Base-by-base conservation (phyloP, 2,888 invertebrate genomes). In the Noctua fimbriata region DNA sequence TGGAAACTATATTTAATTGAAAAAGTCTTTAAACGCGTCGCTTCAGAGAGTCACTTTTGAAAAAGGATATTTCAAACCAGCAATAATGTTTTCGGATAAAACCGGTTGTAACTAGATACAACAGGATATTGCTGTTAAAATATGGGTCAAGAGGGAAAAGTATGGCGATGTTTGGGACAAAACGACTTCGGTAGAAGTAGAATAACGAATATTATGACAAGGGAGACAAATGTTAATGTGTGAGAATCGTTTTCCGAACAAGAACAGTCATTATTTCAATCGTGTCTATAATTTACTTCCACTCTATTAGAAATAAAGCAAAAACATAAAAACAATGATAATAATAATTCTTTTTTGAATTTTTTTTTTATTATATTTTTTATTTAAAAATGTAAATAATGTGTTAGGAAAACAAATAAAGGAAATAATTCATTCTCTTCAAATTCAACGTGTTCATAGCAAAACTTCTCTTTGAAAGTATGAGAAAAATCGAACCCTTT, bases 111-210 rank as follows among this genome's bases (percentile, higher is more conserved):
- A 84, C 84, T 55, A 41, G 84, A 87, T 89, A 85, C 66, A n/a
- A 32, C 75, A 79, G 86, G 89, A 89, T 81, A 88, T 87, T 85
- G 63, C 77, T 69, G 71, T 69, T 79, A 79, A 87, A 87, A 89
- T 89, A 72, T 87, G 75, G 88, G 89, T 85, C 86, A 85, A 69
- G 78, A 76, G 76, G 76, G 78, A 70, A 82, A 71, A 47, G 58
- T 76, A 21, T 63, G n/a, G 18, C 47, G 18, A 9, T 24, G 24
- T 72, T 85, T 55, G 41, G 24, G 28, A 65, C 49, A 14, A 24
- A 76, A 44, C 14, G 41, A 55, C 36, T 63, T 24, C 36, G 44
- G 21, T 14, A 66, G 36, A 66, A 75, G 16, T 60, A 1, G n/a
- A 58, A 73, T 73, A 28, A 60, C 32, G 55, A 21, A 58, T 75